Base-by-base conservation (phyloP, 1,140 invertebrate species). In the Drosophila sproati region DNA sequence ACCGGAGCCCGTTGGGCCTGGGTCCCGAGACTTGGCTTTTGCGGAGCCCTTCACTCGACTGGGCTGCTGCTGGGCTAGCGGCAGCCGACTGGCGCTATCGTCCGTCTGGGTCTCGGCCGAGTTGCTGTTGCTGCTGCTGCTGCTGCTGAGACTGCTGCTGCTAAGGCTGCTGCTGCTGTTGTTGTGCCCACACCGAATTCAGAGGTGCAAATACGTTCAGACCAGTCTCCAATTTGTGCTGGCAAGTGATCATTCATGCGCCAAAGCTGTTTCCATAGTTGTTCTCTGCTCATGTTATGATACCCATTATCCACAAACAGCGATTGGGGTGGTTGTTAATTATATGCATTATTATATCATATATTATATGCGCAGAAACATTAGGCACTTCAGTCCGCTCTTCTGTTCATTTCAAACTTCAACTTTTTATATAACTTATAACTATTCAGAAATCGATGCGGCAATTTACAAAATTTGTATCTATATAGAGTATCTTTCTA, bases 131-230 rank as follows among this genome's bases (percentile, higher is more conserved):
- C 12, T 75, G 61, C 43, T 47, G 67, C 5, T 59, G 52, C 32
- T 56, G 57, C 34, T 35, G 37, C 6, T 54, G 43, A 3, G 48
- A 34, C 10, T 52, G 52, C 28, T 45, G 54, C 41, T 29, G 54
- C 41, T 29, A 52, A 12, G 47, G 73, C 7, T 68, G 62, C 32
- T 41, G 31, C 7, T 55, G 51, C 50, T 64, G 52, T 52, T 51
- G 54, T 54, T 66, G 64, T 81, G 87, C 82, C 85, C 87, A 91
- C 87, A 91, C 87, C 82, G 87, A 91, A 91, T 91, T 91, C 82
- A 69, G 82, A 91, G 87, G 87, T 91, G 87, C 87, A 91, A 91
- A 91, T 91, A 91, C 87, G 87, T 78, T 87, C 77, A 63, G 80
- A 48, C 87, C 82, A 75, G 82, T 80, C 87, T 87, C 80, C 82